Conservation (phyloP, 1,140 invertebrate species). For the Bombus waltoni region DNA sequence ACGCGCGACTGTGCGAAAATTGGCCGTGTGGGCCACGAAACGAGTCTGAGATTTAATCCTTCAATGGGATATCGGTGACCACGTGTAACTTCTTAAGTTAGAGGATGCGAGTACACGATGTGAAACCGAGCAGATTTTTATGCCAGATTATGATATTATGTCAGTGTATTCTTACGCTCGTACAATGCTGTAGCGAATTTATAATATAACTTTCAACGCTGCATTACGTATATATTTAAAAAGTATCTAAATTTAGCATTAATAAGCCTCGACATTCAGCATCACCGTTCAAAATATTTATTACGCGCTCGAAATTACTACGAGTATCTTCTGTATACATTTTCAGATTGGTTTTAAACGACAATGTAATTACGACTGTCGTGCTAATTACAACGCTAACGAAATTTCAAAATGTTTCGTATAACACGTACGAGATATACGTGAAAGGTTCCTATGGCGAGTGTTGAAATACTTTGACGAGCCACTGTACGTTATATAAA, state of each 20-base stretch:
- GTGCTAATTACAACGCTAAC: not conserved
- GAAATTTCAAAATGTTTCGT: not conserved
- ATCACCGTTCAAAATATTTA: too few relatives aligned
- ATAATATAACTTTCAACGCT: not conserved
- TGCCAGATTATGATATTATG: not conserved
- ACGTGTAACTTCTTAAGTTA: not conserved
- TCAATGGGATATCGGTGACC: not conserved
- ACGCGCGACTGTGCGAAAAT: constrained; percentile 14
- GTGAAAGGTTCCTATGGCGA: not conserved
- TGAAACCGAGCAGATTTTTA: not conserved
- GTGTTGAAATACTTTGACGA: not conserved
- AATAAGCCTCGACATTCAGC: too few relatives aligned
- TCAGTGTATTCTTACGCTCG: not conserved
- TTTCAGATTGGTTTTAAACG: not conserved
- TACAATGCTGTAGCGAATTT: not conserved
- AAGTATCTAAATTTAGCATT: too few relatives aligned
- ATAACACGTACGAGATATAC: too few relatives aligned
- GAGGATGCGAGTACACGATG: not conserved
- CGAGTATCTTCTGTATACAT: not conserved
- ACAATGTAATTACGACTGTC: not conserved
- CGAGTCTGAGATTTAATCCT: not conserved
- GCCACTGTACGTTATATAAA: not conserved
- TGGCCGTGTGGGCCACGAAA: not conserved
- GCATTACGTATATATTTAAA: not conserved
- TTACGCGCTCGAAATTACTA: too few relatives aligned